Percentiles rank a stretch among this genome's conserved stretches.
phyloP scores from a whole-genome alignment of 2,113 vertebrate species.

The Macquaria australasica region DNA sequence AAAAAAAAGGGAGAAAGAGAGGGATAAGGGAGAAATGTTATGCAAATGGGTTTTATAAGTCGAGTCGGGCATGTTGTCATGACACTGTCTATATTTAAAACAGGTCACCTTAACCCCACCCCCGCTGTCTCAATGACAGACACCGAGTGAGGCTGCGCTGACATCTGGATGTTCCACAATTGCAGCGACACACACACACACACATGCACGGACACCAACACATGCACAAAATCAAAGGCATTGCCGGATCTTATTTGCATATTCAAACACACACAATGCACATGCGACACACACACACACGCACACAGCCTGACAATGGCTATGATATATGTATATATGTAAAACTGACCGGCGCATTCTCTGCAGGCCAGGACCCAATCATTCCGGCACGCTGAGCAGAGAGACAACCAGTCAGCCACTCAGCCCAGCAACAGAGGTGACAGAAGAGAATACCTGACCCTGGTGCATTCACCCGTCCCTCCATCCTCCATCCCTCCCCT shows the following conservation, averaged over 20 bases:
- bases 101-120: conserved; percentile 86
- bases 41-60: conserved; percentile 85
- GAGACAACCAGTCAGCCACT: conserved; percentile 75
- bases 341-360: conserved; percentile 74
- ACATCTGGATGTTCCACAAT: conserved; percentile 82
- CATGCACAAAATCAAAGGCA: conserved; percentile 61
- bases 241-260: conserved; percentile 67
- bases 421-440: conserved; percentile 72
- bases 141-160: conserved; percentile 79
- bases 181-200: conserved; percentile 21
- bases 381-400: conserved; percentile 74
- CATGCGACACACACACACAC: conserved; percentile 51
- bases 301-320: conserved; percentile 66
- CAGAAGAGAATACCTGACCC: conserved; percentile 78
- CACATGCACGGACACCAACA: conserved; percentile 44
- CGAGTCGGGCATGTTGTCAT: conserved; percentile 84
- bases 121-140: conserved; percentile 82
- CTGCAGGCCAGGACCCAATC: conserved; percentile 79
- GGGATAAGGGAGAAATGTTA: conserved; percentile 76
- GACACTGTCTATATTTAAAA: conserved; percentile 89
- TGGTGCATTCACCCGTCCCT: conserved; percentile 66
- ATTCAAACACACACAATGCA: conserved; percentile 55
- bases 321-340: conserved; percentile 85
- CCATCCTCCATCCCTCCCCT: conserved; percentile 39
- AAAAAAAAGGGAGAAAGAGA: conserved; percentile 40